Conservation (phyloP, 2,797 vertebrate genomes). For the Spinibarbus caldwelli region DNA sequence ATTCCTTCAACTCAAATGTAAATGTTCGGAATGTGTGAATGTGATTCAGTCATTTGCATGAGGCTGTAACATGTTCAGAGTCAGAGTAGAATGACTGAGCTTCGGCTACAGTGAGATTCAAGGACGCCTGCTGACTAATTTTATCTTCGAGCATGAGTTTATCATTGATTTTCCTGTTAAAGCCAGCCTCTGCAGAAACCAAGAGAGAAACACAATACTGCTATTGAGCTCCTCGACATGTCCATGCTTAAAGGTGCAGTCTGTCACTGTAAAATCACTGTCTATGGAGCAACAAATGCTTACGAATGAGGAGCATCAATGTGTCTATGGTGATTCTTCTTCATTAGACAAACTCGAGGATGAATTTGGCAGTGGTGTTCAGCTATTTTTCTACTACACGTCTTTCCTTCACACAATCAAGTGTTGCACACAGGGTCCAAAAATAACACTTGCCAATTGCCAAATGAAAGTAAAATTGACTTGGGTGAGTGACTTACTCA, state of each 20-base stretch:
- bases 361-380: background rate
- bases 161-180: constrained; percentile 58
- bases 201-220: constrained; percentile 52
- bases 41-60: constrained; percentile 26
- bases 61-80: constrained; percentile 19
- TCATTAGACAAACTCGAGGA: background rate
- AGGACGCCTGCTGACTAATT: constrained; percentile 52
- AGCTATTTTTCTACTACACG: constrained; percentile 18
- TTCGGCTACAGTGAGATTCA: constrained; percentile 36
- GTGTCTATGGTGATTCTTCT: constrained; percentile 21
- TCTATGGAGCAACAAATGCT: background rate
- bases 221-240: constrained; percentile 50
- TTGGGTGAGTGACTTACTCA: background rate
- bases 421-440: constrained; percentile 4
- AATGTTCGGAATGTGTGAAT: background rate
- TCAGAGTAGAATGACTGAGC: constrained; percentile 21
- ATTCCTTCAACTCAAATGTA: background rate
- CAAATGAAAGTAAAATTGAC: background rate
- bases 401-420: constrained; percentile 41
- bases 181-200: constrained; percentile 43
- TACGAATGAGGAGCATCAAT: background rate
- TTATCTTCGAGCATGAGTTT: constrained; percentile 55
- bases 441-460: background rate
- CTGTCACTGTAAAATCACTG: constrained; percentile 11
- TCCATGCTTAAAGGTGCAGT: constrained; percentile 45